Percentiles rank a stretch among this genome's conserved stretches.
Evolutionary conservation across 1,140 invertebrate genomes (phyloP).

Genomic region (Acromyrmex charruanus): DNA sequence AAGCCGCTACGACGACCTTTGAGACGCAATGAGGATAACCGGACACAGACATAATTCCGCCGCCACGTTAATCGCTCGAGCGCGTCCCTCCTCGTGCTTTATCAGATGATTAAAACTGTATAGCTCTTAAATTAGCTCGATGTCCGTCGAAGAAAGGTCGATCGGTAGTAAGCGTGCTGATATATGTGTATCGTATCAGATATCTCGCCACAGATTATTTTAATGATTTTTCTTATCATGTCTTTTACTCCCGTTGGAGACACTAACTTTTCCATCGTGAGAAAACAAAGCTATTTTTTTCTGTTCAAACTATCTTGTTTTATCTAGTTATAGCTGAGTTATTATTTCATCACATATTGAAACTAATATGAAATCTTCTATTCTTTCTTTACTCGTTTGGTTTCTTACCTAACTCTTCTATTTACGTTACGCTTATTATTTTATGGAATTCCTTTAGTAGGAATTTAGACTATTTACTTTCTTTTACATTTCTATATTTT

Average conservation of each 20-base stretch:
- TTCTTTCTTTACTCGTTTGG: not conserved
- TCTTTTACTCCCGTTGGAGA: not conserved
- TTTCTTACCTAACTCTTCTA: not conserved
- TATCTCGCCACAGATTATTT: not conserved
- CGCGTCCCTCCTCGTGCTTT: constrained; percentile 43
- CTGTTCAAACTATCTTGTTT: constrained; percentile 1
- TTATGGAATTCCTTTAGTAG: not conserved
- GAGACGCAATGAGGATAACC: constrained; percentile 48
- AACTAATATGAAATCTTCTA: not conserved
- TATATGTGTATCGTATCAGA: not conserved
- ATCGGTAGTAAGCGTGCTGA: not conserved
- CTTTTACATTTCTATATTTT: no score
- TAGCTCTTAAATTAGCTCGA: constrained; percentile 32
- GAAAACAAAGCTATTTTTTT: constrained; percentile 7
- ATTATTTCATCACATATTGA: not conserved
- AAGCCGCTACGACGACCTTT: constrained; percentile 34
- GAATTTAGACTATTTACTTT: not conserved
- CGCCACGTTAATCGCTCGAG: constrained; percentile 27
- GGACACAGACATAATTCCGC: constrained; percentile 14
- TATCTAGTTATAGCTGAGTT: constrained; percentile 78
- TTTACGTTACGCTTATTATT: not conserved
- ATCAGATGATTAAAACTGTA: constrained; percentile 35
- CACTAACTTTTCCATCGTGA: not conserved
- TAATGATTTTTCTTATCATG: not conserved
- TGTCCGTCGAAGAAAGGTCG: constrained; percentile 9